Base-by-base conservation (phyloP, 2,113 vertebrate species). In the Grus americana region DNA sequence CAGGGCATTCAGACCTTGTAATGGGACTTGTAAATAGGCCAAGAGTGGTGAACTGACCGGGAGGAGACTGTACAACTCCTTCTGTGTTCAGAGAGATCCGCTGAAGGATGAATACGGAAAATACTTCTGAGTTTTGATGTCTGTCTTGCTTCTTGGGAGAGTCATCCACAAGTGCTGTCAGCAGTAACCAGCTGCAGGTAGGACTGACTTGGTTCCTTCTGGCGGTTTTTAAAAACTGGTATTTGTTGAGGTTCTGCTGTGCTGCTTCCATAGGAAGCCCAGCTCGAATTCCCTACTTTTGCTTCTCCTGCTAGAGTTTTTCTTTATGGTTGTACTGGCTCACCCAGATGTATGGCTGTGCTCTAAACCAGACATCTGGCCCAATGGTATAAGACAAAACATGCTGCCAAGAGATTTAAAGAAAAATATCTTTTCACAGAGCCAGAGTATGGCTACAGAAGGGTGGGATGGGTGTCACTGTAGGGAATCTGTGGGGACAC, bases 101-200 rank as follows among this genome's bases (percentile, higher is more conserved):
- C 10, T 29, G 61, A 76, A 85, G 46, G 14, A 14, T 62, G 79
- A 24, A 46, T 12, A 26, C 1, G 2, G 57, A 44, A 63, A 87
- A 61, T 11, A 23, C 57, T 76, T 38, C 63, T 42, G 62, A 72
- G 78, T n/a, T 79, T 52, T 67, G 61, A 29, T 47, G 38, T 34
- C n/a, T 52, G 42, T 58, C 61, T 93, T 58, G 62, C 70, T 85
- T 67, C 81, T 92, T 78, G 72, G 95, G 79, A 61, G 86, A 92
- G 65, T 82, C 79, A 38, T 30, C 86, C 27, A 30, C 93, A 82
- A 66, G 59, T 62, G 74, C 74, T 93, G 65, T 65, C 91, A 87
- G 89, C 73, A 74, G 86, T 92, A 79, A 89, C 66, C 96, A 96
- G 79, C 86, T 90, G 81, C 95, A 96, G 95, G 97, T 97, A 95